Evolutionary conservation across 2,113 vertebrate genomes (phyloP).

Genomic region (Rissa tridactyla): DNA sequence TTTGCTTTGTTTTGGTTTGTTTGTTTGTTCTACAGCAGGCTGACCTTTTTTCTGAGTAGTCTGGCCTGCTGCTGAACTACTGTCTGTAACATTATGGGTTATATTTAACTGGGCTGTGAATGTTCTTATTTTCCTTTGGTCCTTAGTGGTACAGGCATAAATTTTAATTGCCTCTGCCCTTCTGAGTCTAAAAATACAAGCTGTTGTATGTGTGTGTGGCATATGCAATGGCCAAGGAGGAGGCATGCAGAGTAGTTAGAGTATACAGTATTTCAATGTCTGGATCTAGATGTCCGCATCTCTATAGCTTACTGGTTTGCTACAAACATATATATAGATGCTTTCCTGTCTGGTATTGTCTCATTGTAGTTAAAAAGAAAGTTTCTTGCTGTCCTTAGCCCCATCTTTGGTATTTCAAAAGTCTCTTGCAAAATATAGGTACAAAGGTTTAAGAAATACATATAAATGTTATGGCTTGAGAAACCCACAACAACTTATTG

Average conservation of each 20-base stretch:
- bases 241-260: neutral
- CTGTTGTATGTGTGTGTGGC: accelerated
- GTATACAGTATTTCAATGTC: neutral
- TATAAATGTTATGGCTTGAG: neutral
- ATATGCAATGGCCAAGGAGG: neutral
- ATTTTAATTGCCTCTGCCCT: neutral
- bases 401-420: neutral
- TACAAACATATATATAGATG: neutral
- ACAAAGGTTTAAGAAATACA: neutral
- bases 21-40: neutral
- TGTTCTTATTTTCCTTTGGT: neutral
- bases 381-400: neutral
- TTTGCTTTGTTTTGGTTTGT: neutral
- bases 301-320: neutral
- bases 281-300: neutral
- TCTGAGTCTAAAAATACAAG: neutral
- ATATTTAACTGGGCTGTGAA: neutral
- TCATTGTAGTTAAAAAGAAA: neutral
- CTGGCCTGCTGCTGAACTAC: neutral
- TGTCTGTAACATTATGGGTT: neutral
- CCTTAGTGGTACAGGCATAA: neutral
- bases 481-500: neutral
- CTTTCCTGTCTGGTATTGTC: neutral
- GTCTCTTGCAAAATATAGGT: neutral
- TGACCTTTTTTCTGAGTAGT: neutral